Evolutionary conservation across 2,113 vertebrate species (phyloP).

Genomic region (Trinectes maculatus): DNA sequence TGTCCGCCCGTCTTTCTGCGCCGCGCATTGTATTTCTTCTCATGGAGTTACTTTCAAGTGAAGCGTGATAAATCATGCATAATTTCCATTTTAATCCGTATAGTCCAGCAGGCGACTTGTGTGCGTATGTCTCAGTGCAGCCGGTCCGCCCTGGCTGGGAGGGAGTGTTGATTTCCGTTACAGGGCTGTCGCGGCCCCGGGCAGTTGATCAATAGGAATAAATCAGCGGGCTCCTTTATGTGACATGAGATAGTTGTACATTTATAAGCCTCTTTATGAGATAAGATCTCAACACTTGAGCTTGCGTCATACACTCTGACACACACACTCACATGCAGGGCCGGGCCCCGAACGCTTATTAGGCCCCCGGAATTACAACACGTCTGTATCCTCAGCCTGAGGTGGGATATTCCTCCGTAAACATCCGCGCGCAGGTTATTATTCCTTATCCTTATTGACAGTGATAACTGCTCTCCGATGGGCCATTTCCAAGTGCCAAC

Average conservation of each 20-base stretch:
- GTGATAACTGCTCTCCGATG: slow-evolving; percentile 8
- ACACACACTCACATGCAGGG: slow-evolving; percentile 49
- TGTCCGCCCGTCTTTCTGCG: slow-evolving; percentile 44
- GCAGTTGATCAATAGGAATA: slow-evolving; percentile 84
- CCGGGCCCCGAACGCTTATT: slow-evolving; percentile 47
- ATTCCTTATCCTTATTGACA: slow-evolving; percentile 40
- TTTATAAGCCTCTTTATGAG: slow-evolving; percentile 85
- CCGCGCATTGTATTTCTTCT: slow-evolving; percentile 35
- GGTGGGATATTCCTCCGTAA: slow-evolving; percentile 44
- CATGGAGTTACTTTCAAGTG: slow-evolving; percentile 58
- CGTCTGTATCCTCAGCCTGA: slow-evolving; percentile 23
- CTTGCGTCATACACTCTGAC: slow-evolving; percentile 69
- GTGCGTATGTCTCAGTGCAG: slow-evolving; percentile 54
- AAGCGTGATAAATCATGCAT: slow-evolving; percentile 73
- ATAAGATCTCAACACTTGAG: slow-evolving; percentile 82
- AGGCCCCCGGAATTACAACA: slow-evolving; percentile 37
- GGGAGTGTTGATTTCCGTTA: slow-evolving; percentile 81
- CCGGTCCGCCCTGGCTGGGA: slow-evolving; percentile 61
- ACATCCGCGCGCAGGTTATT: slow-evolving; percentile 19
- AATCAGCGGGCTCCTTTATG: slow-evolving; percentile 81
- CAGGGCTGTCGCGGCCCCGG: slow-evolving; percentile 73
- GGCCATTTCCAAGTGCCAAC: background rate
- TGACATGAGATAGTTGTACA: slow-evolving; percentile 81
- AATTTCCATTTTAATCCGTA: slow-evolving; percentile 74
- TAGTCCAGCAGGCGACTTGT: slow-evolving; percentile 53